Percentiles rank a stretch among this genome's conserved stretches.
These are phyloP conservation scores for Tarsius wallacei DNA, from an alignment of 2,797 vertebrate species.

Conservation along the genomic window DNA sequence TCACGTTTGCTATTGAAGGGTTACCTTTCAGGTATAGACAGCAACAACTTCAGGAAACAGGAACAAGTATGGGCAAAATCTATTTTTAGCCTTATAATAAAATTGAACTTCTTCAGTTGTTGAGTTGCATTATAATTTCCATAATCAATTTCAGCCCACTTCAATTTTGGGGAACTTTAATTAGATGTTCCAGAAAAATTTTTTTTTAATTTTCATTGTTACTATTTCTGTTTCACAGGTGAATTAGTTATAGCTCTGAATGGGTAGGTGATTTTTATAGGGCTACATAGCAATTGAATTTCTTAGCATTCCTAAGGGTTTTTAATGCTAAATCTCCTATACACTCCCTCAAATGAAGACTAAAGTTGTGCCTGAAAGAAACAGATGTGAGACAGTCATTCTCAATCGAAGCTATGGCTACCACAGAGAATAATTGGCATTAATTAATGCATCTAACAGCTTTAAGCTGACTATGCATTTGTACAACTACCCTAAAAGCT, in stretches of 20 bases:
- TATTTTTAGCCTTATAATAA: slow-evolving; percentile 33
- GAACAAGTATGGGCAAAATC: background rate
- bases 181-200: slow-evolving; percentile 38
- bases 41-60: background rate
- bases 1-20: background rate
- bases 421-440: slow-evolving; percentile 62
- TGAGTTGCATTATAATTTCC: slow-evolving; percentile 41
- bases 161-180: slow-evolving; percentile 2
- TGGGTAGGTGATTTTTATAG: slow-evolving; percentile 35
- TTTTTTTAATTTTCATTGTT: slow-evolving; percentile 49
- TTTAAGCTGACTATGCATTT: slow-evolving; percentile 71
- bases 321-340: background rate
- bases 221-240: slow-evolving; percentile 61
- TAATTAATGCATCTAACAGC: slow-evolving; percentile 70
- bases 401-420: slow-evolving; percentile 5
- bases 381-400: slow-evolving; percentile 52
- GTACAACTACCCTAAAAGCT: slow-evolving; percentile 56
- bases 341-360: slow-evolving; percentile 12
- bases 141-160: slow-evolving; percentile 49
- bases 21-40: background rate
- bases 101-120: background rate
- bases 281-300: background rate
- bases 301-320: background rate
- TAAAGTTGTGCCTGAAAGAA: slow-evolving; percentile 49
- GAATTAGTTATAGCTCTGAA: slow-evolving; percentile 22